These are phyloP conservation scores for Malaclemys terrapin DNA, from an alignment of 2,113 vertebrate genomes.

Conservation along the genomic window DNA sequence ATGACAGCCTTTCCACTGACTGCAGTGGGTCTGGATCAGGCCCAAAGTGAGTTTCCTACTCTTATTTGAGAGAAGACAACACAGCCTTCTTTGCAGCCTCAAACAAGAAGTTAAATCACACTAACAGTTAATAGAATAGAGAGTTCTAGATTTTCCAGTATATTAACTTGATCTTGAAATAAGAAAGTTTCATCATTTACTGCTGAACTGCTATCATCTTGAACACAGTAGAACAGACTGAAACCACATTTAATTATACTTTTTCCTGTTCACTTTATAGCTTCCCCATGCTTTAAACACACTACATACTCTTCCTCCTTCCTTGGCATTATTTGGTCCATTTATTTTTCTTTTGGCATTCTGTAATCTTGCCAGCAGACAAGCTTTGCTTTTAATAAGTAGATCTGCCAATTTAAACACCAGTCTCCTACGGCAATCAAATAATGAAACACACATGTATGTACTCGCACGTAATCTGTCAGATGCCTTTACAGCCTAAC, in stretches of 20 bases:
- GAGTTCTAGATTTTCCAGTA: slow-evolving; percentile 22
- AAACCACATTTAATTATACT: slow-evolving; percentile 70
- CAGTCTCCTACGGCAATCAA: slow-evolving; percentile 82
- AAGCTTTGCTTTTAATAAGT: slow-evolving; percentile 83
- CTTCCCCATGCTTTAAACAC: slow-evolving; percentile 63
- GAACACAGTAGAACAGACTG: slow-evolving; percentile 69
- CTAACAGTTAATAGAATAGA: not conserved
- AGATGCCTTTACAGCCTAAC: slow-evolving; percentile 54
- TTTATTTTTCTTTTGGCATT: slow-evolving; percentile 53
- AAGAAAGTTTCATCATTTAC: slow-evolving; percentile 41
- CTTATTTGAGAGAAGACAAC: not conserved
- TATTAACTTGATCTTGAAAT: slow-evolving; percentile 40
- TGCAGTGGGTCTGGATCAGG: not conserved
- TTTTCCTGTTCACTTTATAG: slow-evolving; percentile 72
- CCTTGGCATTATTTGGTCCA: slow-evolving; percentile 56
- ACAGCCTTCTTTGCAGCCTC: slow-evolving; percentile 4
- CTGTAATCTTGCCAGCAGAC: slow-evolving; percentile 85
- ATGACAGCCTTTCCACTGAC: not conserved
- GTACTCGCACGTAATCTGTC: slow-evolving; percentile 79
- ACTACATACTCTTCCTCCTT: slow-evolving; percentile 58
- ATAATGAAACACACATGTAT: slow-evolving; percentile 88
- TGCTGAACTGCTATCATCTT: slow-evolving; percentile 59
- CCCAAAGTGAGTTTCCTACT: not conserved
- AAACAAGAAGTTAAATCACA: not conserved
- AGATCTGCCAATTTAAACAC: slow-evolving; percentile 88